These are phyloP conservation scores for Solenopsis fugax DNA, from an alignment of 1,140 invertebrate species.

Conservation along the genomic window DNA sequence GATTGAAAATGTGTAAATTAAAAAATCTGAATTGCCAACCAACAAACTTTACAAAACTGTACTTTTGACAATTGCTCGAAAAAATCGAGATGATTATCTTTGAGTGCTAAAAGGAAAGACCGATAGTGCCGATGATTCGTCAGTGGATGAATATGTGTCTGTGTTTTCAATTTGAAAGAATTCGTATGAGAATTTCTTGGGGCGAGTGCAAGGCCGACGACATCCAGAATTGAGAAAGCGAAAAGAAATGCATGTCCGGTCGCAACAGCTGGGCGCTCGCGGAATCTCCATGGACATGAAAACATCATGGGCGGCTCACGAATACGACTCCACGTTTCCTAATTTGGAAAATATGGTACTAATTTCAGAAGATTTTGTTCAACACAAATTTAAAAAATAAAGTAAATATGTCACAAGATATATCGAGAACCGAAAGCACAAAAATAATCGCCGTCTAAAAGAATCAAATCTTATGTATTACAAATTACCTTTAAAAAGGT, in stretches of 20 bases:
- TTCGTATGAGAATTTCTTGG: not conserved
- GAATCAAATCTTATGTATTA: not conserved
- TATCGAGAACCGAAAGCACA: not conserved
- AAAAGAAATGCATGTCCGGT: slow-evolving; percentile 72
- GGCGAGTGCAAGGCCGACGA: not conserved
- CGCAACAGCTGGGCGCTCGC: slow-evolving; percentile 72
- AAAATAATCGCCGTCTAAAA: not conserved
- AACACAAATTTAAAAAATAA: not conserved
- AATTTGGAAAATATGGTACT: slow-evolving; percentile 75
- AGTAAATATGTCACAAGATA: not conserved
- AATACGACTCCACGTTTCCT: slow-evolving; percentile 75
- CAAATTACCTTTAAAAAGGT: no score
- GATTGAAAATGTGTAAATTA: not conserved
- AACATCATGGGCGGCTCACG: slow-evolving; percentile 87
- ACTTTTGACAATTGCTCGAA: not conserved
- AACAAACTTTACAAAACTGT: not conserved
- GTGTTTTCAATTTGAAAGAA: not conserved
- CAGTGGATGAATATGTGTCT: not conserved
- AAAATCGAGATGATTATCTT: not conserved
- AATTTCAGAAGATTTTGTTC: not conserved
- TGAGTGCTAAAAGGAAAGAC: not conserved
- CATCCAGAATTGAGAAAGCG: slow-evolving; percentile 13
- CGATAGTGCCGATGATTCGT: not conserved
- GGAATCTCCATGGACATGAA: slow-evolving; percentile 86
- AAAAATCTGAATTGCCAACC: not conserved